These are phyloP conservation scores for Brachystomella parvula DNA, from an alignment of 1,140 invertebrate genomes.

Conservation along the genomic window DNA sequence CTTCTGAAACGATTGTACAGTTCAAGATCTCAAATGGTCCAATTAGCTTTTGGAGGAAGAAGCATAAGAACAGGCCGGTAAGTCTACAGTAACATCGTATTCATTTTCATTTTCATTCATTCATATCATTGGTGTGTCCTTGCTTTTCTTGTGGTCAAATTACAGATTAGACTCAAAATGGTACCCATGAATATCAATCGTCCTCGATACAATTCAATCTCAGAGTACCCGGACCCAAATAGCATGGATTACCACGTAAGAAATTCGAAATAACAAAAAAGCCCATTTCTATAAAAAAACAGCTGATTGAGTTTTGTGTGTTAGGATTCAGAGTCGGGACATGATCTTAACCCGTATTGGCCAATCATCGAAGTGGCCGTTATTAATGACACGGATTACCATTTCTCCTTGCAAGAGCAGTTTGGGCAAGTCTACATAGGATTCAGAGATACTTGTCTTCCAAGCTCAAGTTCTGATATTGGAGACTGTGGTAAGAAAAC, in stretches of 20 bases:
- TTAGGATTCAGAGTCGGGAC: slow-evolving; percentile 4
- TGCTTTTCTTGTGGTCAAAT: slow-evolving; percentile 15
- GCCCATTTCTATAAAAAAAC: not conserved
- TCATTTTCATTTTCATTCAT: not conserved
- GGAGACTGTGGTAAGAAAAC: slow-evolving; percentile 56
- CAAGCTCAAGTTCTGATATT: slow-evolving; percentile 66
- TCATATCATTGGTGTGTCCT: not conserved
- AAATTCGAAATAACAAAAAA: not conserved
- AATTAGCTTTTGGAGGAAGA: slow-evolving; percentile 70
- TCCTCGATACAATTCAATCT: slow-evolving; percentile 46
- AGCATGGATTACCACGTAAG: slow-evolving; percentile 51
- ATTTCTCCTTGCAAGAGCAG: slow-evolving; percentile 63
- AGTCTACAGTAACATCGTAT: not conserved
- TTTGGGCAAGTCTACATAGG: slow-evolving; percentile 65
- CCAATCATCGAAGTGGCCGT: slow-evolving; percentile 45
- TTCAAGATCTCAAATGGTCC: slow-evolving; percentile 77
- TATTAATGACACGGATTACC: slow-evolving; percentile 57
- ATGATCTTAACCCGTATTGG: slow-evolving; percentile 1
- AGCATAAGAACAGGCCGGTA: slow-evolving; percentile 42
- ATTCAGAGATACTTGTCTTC: slow-evolving; percentile 63
- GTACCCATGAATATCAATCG: slow-evolving; percentile 62
- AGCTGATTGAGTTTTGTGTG: not conserved
- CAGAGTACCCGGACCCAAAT: slow-evolving; percentile 47
- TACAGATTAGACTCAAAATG: slow-evolving; percentile 49
- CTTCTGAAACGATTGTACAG: slow-evolving; percentile 73